These are phyloP conservation scores for Steinernema hermaphroditum DNA, from an alignment of 2,888 invertebrate genomes.

Conservation along the genomic window DNA sequence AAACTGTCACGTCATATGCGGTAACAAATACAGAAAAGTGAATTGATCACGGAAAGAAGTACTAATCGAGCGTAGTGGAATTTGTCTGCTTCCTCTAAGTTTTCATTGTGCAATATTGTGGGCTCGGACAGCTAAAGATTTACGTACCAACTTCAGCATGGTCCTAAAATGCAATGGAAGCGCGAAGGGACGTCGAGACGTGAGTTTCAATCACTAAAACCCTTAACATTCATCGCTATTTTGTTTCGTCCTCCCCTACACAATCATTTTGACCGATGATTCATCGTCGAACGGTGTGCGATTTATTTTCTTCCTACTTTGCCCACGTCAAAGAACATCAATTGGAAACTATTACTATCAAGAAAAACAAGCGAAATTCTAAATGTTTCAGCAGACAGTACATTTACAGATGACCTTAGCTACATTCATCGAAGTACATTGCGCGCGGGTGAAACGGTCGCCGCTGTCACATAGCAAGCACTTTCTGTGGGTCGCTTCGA, in stretches of 20 bases:
- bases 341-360: too few species aligned
- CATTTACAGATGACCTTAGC: not conserved
- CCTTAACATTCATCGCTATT: not conserved
- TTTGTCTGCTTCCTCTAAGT: too few species aligned
- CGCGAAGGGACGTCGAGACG: not conserved
- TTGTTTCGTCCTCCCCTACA: not conserved
- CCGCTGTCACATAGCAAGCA: conserved; percentile 6
- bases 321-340: too few species aligned
- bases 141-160: too few species aligned
- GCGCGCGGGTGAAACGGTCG: conserved; percentile 14
- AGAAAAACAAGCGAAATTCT: too few species aligned
- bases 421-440: not conserved
- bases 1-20: conserved; percentile 9
- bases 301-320: too few species aligned
- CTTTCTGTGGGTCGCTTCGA: conserved; percentile 8
- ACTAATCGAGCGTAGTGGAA: too few species aligned
- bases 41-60: not conserved
- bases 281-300: not conserved
- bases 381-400: not conserved
- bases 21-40: not conserved
- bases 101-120: too few species aligned
- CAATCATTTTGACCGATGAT: conserved; percentile 9
- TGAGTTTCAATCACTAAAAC: not conserved
- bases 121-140: too few species aligned
- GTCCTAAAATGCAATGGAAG: too few species aligned